Conservation (phyloP, 2,113 vertebrate species). For the Tachysurus fulvidraco region DNA sequence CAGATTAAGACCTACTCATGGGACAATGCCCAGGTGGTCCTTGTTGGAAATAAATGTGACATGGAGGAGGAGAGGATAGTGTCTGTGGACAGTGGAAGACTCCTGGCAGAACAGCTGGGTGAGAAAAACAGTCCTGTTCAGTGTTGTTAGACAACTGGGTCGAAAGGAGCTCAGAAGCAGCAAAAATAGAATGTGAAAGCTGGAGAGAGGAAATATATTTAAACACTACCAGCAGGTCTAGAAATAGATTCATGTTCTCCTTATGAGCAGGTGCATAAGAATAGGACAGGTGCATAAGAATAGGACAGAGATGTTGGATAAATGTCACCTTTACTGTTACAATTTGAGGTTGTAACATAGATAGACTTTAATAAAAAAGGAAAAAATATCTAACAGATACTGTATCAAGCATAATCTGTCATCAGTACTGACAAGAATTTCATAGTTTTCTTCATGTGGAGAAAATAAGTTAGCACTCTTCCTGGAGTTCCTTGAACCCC, state of each 20-base stretch:
- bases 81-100: slow-evolving; percentile 86
- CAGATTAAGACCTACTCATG: slow-evolving; percentile 98
- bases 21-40: slow-evolving; percentile 97
- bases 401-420: neutral
- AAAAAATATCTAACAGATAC: too few species aligned
- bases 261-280: neutral
- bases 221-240: neutral
- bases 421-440: neutral
- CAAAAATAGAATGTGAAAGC: neutral
- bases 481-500: neutral
- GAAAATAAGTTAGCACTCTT: neutral
- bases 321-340: neutral
- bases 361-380: too few species aligned
- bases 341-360: too few species aligned
- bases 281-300: neutral
- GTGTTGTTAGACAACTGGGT: neutral
- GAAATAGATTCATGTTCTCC: neutral
- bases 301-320: neutral
- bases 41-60: slow-evolving; percentile 96
- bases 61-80: slow-evolving; percentile 96
- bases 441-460: neutral
- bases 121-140: slow-evolving; percentile 59
- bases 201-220: neutral
- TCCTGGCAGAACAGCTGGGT: slow-evolving; percentile 95
- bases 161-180: neutral